Evolutionary conservation across 2,113 vertebrate species (phyloP), one percentile per base, ranked within the genome.

Genomic region (Callipepla californica): DNA sequence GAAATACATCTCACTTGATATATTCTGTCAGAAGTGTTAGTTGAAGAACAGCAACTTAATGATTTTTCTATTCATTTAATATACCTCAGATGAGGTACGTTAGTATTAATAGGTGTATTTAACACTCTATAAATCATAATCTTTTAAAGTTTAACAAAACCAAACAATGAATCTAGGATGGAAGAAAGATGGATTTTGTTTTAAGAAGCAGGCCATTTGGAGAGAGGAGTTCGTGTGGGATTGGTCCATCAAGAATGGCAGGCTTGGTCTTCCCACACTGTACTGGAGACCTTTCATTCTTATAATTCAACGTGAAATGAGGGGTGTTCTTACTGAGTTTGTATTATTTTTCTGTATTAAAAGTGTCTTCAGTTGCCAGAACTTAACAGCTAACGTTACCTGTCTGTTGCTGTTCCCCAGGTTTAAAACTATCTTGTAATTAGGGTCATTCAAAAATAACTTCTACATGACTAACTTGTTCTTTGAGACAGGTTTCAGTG

Each of bases 391-490:
- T 83, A 59, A 77, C 19, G 2, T 91, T 90, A 85, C 8, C 19
- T 85, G 32, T 87, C 32, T 51, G 11, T 53, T 91, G 42, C 79
- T 94, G 32, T 89, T 89, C 51, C 67, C 67, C 63, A 66, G 75
- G 87, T 67, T 90, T 90, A 90, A 83, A 91, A 53, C 55, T 66
- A 25, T 70, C 42, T 74, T 80, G 28, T 91, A 89, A 77, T 93
- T 93, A 80, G 80, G 30, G 65, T 93, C 0, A 70, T 76, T 83
- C 93, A 88, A 90, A 94, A 96, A 83, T 95, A 91, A 85, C 76
- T 83, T 77, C 4, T 67, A 8, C 5, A 0, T 74, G 68, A 65
- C 50, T 74, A 82, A 85, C 82, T 59, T 91, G 67, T 94, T 90
- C 50, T 96, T 9, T 80, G 72, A 80, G 81, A 89, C 80, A 81